These are phyloP conservation scores for Alentia gelatinosa DNA, from an alignment of 2,888 invertebrate genomes.

Conservation along the genomic window DNA sequence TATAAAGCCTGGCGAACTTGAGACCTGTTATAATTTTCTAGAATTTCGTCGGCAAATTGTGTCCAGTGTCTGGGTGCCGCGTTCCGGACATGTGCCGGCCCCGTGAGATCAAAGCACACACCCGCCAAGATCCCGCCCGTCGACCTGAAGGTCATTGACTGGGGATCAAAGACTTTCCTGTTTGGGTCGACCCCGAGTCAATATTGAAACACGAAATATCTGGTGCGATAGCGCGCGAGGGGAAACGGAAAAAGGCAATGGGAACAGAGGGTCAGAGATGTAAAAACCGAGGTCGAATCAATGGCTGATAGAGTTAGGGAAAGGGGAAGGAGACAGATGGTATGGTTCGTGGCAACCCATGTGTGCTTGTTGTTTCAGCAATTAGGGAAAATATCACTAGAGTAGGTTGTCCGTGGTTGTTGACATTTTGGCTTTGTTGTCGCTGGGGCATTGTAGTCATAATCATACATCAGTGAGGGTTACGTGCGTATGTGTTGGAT, in stretches of 20 bases:
- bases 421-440: neutral
- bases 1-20: too few relatives aligned
- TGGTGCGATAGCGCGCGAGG: neutral
- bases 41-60: too few relatives aligned
- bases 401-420: neutral
- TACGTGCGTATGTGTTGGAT: neutral
- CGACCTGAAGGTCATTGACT: neutral
- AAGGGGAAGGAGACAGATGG: neutral
- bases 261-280: neutral
- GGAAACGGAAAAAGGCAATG: neutral
- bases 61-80: too few relatives aligned
- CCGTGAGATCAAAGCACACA: neutral
- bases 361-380: neutral
- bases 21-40: too few relatives aligned
- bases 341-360: neutral
- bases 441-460: neutral
- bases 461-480: neutral
- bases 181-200: neutral
- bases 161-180: neutral
- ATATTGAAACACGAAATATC: constrained; percentile 31
- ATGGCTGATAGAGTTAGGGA: neutral
- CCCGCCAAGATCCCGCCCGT: neutral
- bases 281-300: neutral
- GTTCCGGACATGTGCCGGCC: neutral
- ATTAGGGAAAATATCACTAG: neutral